Conservation (phyloP, 2,888 invertebrate species). For the Neocrepidodera transversa region DNA sequence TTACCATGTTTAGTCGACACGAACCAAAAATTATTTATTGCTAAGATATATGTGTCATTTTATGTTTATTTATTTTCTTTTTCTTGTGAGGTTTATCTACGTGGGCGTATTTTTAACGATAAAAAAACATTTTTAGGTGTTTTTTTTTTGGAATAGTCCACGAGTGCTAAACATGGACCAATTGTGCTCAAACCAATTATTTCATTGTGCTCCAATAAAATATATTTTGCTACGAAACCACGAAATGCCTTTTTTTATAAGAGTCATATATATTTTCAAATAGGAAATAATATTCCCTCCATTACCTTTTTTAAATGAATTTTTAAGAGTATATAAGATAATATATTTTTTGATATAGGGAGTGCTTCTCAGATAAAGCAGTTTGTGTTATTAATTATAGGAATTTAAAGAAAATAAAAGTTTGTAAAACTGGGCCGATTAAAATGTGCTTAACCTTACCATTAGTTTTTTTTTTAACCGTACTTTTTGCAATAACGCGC, state of each 20-base stretch:
- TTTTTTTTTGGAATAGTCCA: conserved; percentile 17
- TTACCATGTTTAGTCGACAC: conserved; percentile 49
- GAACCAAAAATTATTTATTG: conserved; percentile 51
- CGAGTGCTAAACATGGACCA: conserved; percentile 50
- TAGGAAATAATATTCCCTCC: conserved; percentile 59
- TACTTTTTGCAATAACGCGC: conserved; percentile 29
- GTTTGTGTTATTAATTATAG: conserved; percentile 60
- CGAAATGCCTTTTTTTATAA: conserved; percentile 55
- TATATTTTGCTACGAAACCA: conserved; percentile 52
- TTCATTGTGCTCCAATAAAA: conserved; percentile 31
- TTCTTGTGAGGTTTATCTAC: conserved; percentile 16
- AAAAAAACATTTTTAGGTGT: neutral
- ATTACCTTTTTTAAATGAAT: conserved; percentile 53
- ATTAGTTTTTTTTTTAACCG: conserved; percentile 22
- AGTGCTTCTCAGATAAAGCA: conserved; percentile 57
- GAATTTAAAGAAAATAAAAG: conserved; percentile 27
- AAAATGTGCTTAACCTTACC: conserved; percentile 18
- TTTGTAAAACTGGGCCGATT: conserved; percentile 27
- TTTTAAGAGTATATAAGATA: conserved; percentile 32
- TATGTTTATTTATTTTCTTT: conserved; percentile 45
- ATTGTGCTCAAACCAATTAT: conserved; percentile 41
- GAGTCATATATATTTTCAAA: conserved; percentile 47
- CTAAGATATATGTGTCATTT: conserved; percentile 47
- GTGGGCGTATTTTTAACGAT: conserved; percentile 12
- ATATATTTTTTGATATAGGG: conserved; percentile 53